These are phyloP conservation scores for Gerris lacustris DNA, from an alignment of 2,888 invertebrate genomes.

Conservation along the genomic window DNA sequence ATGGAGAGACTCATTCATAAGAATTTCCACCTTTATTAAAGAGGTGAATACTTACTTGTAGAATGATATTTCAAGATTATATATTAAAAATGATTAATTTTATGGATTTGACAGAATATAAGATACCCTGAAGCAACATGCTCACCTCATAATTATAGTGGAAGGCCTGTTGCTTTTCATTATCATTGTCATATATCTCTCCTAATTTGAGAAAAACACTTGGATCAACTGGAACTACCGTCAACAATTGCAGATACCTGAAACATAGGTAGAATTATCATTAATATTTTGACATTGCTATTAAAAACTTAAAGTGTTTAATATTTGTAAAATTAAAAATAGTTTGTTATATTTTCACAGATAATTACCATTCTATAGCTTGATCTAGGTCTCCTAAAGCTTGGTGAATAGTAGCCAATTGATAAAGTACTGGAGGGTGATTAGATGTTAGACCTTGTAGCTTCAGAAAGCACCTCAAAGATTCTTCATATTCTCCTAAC, in stretches of 20 bases:
- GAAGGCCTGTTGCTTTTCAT: constrained; percentile 82
- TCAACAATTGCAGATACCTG: constrained; percentile 63
- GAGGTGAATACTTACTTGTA: too few relatives aligned
- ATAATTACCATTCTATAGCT: constrained; percentile 48
- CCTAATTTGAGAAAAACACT: constrained; percentile 80
- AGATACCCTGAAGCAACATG: neutral
- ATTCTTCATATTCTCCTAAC: constrained; percentile 55
- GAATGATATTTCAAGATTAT: too few relatives aligned
- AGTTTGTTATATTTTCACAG: neutral
- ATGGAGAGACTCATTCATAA: too few relatives aligned
- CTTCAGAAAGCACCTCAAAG: constrained; percentile 67
- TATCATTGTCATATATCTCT: constrained; percentile 74
- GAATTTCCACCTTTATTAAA: too few relatives aligned
- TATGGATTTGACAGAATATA: neutral
- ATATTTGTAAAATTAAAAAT: neutral
- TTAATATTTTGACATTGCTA: neutral
- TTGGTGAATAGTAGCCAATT: constrained; percentile 67
- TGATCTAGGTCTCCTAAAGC: constrained; percentile 48
- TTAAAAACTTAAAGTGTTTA: neutral
- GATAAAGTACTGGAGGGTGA: constrained; percentile 62
- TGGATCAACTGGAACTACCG: constrained; percentile 78
- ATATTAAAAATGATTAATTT: too few relatives aligned
- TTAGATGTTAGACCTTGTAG: constrained; percentile 55
- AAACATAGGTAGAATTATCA: neutral
- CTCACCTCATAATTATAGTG: constrained; percentile 67